Percentiles rank a stretch among this genome's conserved stretches.
Conservation (phyloP, 2,797 vertebrate species). For the Rhodeus uyekii region DNA sequence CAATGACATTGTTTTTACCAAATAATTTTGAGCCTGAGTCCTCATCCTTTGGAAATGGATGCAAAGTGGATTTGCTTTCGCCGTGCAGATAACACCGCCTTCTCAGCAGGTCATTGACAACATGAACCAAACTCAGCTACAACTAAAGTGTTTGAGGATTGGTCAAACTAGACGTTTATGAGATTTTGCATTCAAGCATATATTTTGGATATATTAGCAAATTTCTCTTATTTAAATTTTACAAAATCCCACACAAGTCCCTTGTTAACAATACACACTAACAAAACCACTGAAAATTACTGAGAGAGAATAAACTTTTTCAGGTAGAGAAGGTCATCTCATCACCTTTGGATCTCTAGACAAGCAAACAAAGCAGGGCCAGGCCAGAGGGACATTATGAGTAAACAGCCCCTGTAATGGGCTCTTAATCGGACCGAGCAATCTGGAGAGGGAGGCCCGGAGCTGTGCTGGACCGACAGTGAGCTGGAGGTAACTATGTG, state of each 20-base stretch:
- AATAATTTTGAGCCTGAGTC: not conserved
- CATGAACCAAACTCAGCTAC: not conserved
- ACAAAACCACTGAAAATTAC: constrained; percentile 6
- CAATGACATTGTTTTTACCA: not conserved
- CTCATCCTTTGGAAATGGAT: not conserved
- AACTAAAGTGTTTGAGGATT: not conserved
- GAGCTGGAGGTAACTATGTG: constrained; percentile 75
- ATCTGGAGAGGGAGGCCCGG: constrained; percentile 75
- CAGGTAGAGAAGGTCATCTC: constrained; percentile 69
- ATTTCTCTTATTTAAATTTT: not conserved
- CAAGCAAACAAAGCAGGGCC: constrained; percentile 73
- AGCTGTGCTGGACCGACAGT: constrained; percentile 70
- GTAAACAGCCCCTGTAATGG: constrained; percentile 80
- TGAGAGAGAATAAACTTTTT: constrained; percentile 57
- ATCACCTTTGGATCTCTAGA: constrained; percentile 64
- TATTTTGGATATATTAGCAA: not conserved
- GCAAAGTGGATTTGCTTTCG: not conserved
- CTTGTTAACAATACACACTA: not conserved
- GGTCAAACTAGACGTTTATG: not conserved
- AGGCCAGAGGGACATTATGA: constrained; percentile 70
- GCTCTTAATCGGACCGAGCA: constrained; percentile 77
- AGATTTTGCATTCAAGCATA: not conserved
- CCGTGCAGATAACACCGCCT: not conserved
- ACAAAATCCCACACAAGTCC: not conserved
- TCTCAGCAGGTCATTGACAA: not conserved